Evolutionary conservation across 2,888 invertebrate species (phyloP).

Genomic region (Coenonympha arcania): DNA sequence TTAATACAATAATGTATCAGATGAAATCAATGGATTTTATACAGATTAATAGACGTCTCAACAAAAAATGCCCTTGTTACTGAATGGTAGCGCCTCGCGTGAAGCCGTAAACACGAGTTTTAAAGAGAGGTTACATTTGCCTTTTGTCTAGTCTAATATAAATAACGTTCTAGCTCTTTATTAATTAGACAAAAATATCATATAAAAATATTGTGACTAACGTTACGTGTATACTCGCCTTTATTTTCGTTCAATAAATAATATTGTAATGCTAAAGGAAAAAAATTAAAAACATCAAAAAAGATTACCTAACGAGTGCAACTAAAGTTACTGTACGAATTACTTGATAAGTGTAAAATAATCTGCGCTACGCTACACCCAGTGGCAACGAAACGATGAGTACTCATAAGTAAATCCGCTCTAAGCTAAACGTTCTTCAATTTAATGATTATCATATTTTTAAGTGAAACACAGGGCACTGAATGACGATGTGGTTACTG

Average conservation of each 20-base stretch:
- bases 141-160: not conserved
- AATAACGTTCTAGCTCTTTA: not conserved
- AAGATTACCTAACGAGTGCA: constrained; percentile 45
- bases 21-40: no score
- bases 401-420: no score
- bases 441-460: no score
- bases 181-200: not conserved
- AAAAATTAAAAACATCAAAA: constrained; percentile 38
- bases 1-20: no score
- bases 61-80: no score
- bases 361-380: no score
- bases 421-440: no score
- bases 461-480: no score
- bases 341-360: constrained; percentile 30
- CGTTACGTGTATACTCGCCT: constrained; percentile 1
- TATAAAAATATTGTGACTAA: not conserved
- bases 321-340: constrained; percentile 47
- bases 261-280: constrained; percentile 19
- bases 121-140: not conserved
- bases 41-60: no score
- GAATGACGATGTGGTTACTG: no score
- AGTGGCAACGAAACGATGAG: constrained; percentile 21
- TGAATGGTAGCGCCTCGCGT: no score
- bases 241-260: not conserved
- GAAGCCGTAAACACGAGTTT: not conserved